Evolutionary conservation across 2,113 vertebrate genomes (phyloP), one percentile per base, ranked within the genome.

Genomic region (Xyliphius kryptos): DNA sequence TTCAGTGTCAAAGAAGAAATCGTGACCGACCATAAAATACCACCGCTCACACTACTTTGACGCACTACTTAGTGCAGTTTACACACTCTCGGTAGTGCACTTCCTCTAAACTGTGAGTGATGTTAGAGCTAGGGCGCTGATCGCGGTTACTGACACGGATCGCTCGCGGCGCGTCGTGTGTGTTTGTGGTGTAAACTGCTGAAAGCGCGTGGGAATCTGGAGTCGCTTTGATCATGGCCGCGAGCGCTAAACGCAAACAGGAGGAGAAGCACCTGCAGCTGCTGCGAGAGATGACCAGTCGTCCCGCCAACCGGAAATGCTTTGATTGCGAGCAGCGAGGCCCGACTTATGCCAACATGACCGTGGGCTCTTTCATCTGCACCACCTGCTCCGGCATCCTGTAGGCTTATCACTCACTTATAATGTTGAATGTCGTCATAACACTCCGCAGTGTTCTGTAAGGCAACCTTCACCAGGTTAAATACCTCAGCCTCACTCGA

Each of bases 261-360:
- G 94, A 97, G 89, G 95, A 97, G 86, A 96, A 96, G 85, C 92
- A 97, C 89, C 89, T 95, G 87, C 96, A 95, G 87, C 89, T 96
- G 88, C 89, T 97, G 77, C 84, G 94, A 84, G 93, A 96, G 86
- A 96, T 97, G 92, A 95, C 91, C 76, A 92, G 92, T 84, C 89
- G 94, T 74, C 83, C 89, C 79, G 91, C 89, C 80, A 97, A 97
- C 83, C 91, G 94, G 85, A 95, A 93, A 90, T 97, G 95, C 88
- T 97, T 95, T 81, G 93, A 97, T 87, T 97, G 95, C 77, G 94
- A 95, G 79, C 94, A 97, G 82, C 91, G 94, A 81, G 95, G 95
- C 89, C 94, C 95, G 67, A 97, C 95, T 83, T 97, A 97, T 77
- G 93, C 89, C 87, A 93, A 97, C 82, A 95, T 96, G 93, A 97